phyloP scores from a whole-genome alignment of 2,888 invertebrate species.

The Micropterix aruncella region DNA sequence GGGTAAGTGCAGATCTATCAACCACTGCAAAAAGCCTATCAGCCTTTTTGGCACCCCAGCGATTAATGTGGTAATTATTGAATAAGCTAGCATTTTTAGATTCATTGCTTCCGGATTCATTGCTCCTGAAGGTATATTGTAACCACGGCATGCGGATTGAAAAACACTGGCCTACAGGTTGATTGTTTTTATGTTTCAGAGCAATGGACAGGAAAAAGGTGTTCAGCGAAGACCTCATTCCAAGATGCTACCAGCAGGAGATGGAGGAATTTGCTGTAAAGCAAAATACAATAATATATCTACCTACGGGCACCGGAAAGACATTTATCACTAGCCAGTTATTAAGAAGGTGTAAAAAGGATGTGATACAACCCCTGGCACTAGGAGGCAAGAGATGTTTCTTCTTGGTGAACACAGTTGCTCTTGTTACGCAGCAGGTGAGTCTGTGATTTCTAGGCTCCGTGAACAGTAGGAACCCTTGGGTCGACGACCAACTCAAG shows the following conservation, averaged over 20 bases:
- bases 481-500: too few species aligned
- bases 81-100: too few species aligned
- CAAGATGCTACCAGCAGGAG: slow-evolving; percentile 55
- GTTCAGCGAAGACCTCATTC: slow-evolving; percentile 19
- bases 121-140: too few species aligned
- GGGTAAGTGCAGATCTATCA: too few species aligned
- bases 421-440: slow-evolving; percentile 68
- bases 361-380: slow-evolving; percentile 33
- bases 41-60: too few species aligned
- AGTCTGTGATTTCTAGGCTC: too few species aligned
- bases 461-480: too few species aligned
- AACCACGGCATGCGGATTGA: too few species aligned
- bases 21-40: too few species aligned
- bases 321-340: slow-evolving; percentile 79
- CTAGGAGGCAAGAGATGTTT: slow-evolving; percentile 63
- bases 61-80: too few species aligned
- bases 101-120: too few species aligned
- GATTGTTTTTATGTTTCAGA: neutral
- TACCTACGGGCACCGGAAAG: slow-evolving; percentile 91
- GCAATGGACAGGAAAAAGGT: slow-evolving; percentile 1
- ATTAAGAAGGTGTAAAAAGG: slow-evolving; percentile 43
- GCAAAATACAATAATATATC: slow-evolving; percentile 78
- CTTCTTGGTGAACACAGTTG: slow-evolving; percentile 70
- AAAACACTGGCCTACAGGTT: too few species aligned
- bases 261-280: slow-evolving; percentile 57